These are phyloP conservation scores for Cryptotermes secundus DNA, from an alignment of 1,140 invertebrate species.

Conservation along the genomic window DNA sequence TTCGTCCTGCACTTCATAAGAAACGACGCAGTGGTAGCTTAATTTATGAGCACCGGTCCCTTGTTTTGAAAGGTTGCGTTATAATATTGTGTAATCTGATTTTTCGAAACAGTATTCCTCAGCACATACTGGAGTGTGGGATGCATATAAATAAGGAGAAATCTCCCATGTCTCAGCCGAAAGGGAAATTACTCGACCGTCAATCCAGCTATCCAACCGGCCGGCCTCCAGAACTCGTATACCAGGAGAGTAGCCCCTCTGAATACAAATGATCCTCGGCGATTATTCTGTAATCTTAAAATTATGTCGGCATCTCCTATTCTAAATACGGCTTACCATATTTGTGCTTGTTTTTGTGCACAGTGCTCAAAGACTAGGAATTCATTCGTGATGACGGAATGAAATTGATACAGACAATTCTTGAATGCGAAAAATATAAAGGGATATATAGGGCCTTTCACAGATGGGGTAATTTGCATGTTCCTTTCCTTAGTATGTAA, in stretches of 20 bases:
- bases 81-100: constrained; percentile 20
- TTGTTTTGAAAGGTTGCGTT: neutral
- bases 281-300: neutral
- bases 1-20: neutral
- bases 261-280: neutral
- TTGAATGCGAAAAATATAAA: no score
- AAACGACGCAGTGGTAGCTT: neutral
- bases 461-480: no score
- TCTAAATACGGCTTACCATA: neutral
- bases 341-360: neutral
- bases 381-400: neutral
- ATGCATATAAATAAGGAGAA: constrained; percentile 14
- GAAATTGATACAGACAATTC: no score
- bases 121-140: neutral
- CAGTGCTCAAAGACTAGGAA: neutral
- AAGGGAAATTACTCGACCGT: neutral
- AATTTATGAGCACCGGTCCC: neutral
- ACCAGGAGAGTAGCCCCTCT: neutral
- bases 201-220: neutral
- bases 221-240: neutral
- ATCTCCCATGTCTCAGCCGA: neutral
- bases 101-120: neutral
- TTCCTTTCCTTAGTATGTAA: no score
- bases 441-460: no score
- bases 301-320: neutral